Conservation (phyloP, 2,888 invertebrate genomes). For the Drepanosiphum platanoidis region DNA sequence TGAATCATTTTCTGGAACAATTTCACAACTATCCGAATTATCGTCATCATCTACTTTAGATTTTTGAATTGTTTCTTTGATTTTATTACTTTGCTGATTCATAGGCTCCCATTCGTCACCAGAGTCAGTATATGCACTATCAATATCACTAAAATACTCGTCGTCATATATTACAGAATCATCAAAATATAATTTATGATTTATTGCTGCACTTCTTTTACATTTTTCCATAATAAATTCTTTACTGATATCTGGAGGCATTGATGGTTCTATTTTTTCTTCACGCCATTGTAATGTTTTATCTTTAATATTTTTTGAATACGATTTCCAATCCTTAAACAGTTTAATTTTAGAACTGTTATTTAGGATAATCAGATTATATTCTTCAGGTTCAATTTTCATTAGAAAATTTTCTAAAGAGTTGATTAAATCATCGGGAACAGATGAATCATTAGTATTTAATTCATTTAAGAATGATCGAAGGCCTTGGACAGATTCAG, state of each 20-base stretch:
- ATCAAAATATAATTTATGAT: constrained; percentile 7
- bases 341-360: constrained; percentile 68
- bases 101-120: constrained; percentile 52
- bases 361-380: constrained; percentile 67
- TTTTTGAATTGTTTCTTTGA: constrained; percentile 1
- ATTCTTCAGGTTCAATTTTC: constrained; percentile 69
- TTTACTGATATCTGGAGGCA: neutral
- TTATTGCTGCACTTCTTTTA: constrained; percentile 8
- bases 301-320: constrained; percentile 18
- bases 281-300: constrained; percentile 18
- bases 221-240: constrained; percentile 46
- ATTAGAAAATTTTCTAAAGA: constrained; percentile 68
- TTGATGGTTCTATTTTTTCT: constrained; percentile 27
- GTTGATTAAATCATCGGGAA: constrained; percentile 66
- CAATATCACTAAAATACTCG: no score
- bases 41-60: constrained; percentile 21
- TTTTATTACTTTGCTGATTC: constrained; percentile 20
- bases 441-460: constrained; percentile 56
- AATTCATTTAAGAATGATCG: constrained; percentile 66
- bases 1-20: neutral
- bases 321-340: constrained; percentile 68
- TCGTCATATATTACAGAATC: neutral
- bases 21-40: neutral
- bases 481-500: constrained; percentile 69
- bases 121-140: constrained; percentile 44